Evolutionary conservation across 1,140 invertebrate species (phyloP).

Genomic region (Aethina tumida): DNA sequence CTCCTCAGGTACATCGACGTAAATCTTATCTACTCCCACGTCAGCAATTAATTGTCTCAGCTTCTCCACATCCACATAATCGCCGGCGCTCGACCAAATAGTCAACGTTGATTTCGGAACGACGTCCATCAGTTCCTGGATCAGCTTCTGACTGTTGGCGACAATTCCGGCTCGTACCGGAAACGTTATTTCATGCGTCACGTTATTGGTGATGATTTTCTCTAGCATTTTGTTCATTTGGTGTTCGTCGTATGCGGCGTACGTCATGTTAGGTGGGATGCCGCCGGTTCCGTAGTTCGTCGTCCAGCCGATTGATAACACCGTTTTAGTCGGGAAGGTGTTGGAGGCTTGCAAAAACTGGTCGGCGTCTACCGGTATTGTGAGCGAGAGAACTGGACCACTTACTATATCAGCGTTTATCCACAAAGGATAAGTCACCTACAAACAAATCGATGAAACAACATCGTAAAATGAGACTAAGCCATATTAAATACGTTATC

Average conservation of each 20-base stretch:
- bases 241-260: constrained; percentile 52
- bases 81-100: no score
- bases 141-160: constrained; percentile 46
- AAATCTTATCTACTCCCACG: constrained; percentile 52
- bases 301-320: constrained; percentile 85
- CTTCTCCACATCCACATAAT: constrained; percentile 48
- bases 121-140: constrained; percentile 43
- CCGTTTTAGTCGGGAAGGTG: constrained; percentile 55
- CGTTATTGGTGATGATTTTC: constrained; percentile 42
- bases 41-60: constrained; percentile 49
- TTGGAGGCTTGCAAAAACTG: constrained; percentile 49
- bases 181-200: constrained; percentile 61
- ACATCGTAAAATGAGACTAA: background rate
- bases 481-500: constrained; percentile 14
- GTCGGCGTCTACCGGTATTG: constrained; percentile 51
- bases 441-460: constrained; percentile 13
- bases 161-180: constrained; percentile 67
- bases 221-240: constrained; percentile 67
- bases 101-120: constrained; percentile 52
- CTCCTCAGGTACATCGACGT: constrained; percentile 56
- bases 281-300: constrained; percentile 52
- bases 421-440: constrained; percentile 71
- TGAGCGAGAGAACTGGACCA: constrained; percentile 60
- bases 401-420: constrained; percentile 79
- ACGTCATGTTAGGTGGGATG: constrained; percentile 40